A percentile compares a stretch with the other conserved stretches of the same genome.
phyloP scores from a whole-genome alignment of 2,888 invertebrate species.

The Leptopterna dolabrata region DNA sequence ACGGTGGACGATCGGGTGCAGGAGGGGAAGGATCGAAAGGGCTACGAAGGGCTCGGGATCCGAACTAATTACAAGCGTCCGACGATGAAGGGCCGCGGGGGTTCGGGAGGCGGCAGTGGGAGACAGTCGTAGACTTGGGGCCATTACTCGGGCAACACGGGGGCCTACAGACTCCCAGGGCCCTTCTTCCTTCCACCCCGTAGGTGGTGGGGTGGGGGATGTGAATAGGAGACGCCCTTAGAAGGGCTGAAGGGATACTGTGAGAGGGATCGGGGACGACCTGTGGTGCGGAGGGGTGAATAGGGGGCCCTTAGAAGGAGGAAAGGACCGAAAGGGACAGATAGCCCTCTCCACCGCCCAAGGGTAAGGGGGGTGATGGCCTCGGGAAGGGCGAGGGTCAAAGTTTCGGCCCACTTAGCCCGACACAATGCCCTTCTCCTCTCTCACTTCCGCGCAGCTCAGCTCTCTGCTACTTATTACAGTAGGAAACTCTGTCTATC shows the following conservation, averaged over 20 bases:
- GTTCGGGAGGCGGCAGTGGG: not conserved
- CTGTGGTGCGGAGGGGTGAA: not conserved
- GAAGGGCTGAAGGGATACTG: not conserved
- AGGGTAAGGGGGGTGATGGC: not conserved
- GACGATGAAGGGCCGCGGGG: not conserved
- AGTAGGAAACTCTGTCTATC: not conserved
- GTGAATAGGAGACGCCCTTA: conserved; percentile 23
- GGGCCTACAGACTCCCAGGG: not conserved
- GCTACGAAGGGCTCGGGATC: not conserved
- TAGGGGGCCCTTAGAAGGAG: not conserved
- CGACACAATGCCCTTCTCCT: conserved; percentile 25
- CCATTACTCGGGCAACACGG: conserved; percentile 9
- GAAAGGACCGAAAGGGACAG: not conserved
- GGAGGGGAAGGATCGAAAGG: conserved; percentile 5
- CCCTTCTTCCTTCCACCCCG: not conserved
- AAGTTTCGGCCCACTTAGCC: conserved; percentile 46
- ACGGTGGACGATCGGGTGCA: not conserved
- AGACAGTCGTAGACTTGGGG: too few relatives aligned
- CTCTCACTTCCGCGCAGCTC: conserved; percentile 5
- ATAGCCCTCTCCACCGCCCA: too few relatives aligned
- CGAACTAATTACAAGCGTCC: conserved; percentile 44
- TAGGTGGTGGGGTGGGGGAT: not conserved
- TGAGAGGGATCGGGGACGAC: too few relatives aligned
- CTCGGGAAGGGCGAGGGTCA: conserved; percentile 21
- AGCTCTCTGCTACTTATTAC: not conserved